Evolutionary conservation across 2,797 vertebrate genomes (phyloP).

Genomic region (Fistularia tabacaria): DNA sequence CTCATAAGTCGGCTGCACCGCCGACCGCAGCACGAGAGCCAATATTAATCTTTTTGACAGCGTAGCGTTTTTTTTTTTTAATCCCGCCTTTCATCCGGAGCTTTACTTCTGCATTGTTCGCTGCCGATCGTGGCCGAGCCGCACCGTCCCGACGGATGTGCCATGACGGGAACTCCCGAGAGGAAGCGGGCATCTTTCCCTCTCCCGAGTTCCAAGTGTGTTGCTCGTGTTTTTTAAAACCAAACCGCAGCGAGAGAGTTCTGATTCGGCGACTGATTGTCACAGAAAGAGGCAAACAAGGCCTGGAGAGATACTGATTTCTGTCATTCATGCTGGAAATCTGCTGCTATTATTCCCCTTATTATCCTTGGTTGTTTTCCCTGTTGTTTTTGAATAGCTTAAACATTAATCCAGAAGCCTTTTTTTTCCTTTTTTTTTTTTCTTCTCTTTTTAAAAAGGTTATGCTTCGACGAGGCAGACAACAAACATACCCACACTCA

Average conservation of each 20-base stretch:
- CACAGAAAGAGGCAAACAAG: background rate
- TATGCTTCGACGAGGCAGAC: no score
- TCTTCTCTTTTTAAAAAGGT: no score
- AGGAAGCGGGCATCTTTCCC: background rate
- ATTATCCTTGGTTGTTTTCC: background rate
- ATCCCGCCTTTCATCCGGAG: no score
- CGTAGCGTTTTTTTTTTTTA: no score
- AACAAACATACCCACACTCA: no score
- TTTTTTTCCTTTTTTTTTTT: background rate
- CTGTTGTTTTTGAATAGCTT: background rate
- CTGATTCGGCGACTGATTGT: background rate
- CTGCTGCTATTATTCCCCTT: background rate
- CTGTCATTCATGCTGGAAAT: background rate
- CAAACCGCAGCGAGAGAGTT: background rate
- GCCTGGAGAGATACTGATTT: background rate
- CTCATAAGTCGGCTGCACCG: no score
- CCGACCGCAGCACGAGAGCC: no score
- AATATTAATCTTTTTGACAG: no score
- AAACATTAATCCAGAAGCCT: no score
- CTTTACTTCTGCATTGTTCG: no score
- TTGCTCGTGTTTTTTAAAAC: background rate
- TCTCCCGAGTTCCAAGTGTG: background rate
- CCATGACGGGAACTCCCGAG: background rate
- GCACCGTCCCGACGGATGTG: no score
- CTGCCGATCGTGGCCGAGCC: no score